Evolutionary conservation across 1,140 invertebrate species (phyloP).

Genomic region (Stegodyphus mimosarum): DNA sequence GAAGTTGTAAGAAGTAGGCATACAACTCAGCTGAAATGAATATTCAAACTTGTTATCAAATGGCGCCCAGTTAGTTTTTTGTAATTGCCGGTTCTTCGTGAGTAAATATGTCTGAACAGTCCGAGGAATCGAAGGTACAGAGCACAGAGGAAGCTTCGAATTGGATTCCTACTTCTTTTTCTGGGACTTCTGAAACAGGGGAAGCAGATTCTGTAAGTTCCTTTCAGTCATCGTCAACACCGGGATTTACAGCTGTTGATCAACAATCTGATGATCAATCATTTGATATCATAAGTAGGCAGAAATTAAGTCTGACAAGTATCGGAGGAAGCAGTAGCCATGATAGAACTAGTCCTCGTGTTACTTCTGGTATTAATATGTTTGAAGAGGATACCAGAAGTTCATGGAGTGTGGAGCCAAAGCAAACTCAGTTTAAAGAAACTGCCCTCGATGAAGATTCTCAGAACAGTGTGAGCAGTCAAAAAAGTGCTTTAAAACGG

Average conservation of each 20-base stretch:
- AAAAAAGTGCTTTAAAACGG: slow-evolving; percentile 19
- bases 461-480: slow-evolving; percentile 22
- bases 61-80: neutral
- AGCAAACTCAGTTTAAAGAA: slow-evolving; percentile 22
- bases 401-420: slow-evolving; percentile 58
- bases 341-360: neutral
- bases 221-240: slow-evolving; percentile 29
- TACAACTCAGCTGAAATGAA: neutral
- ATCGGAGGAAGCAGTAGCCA: neutral
- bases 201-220: slow-evolving; percentile 40
- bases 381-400: slow-evolving; percentile 63
- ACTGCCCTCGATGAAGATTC: slow-evolving; percentile 24
- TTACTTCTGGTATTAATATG: slow-evolving; percentile 7
- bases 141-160: neutral
- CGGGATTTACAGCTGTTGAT: slow-evolving; percentile 19
- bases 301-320: slow-evolving; percentile 28
- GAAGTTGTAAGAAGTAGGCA: no score
- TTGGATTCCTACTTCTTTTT: slow-evolving; percentile 55
- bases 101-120: neutral
- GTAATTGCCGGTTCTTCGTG: neutral
- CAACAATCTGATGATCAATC: slow-evolving; percentile 41
- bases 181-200: slow-evolving; percentile 11
- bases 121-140: neutral
- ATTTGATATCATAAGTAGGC: slow-evolving; percentile 41
- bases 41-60: neutral